Evolutionary conservation across 2,797 vertebrate species (phyloP), one percentile per base, ranked within the genome.

Genomic region (Sebastes glaucus): DNA sequence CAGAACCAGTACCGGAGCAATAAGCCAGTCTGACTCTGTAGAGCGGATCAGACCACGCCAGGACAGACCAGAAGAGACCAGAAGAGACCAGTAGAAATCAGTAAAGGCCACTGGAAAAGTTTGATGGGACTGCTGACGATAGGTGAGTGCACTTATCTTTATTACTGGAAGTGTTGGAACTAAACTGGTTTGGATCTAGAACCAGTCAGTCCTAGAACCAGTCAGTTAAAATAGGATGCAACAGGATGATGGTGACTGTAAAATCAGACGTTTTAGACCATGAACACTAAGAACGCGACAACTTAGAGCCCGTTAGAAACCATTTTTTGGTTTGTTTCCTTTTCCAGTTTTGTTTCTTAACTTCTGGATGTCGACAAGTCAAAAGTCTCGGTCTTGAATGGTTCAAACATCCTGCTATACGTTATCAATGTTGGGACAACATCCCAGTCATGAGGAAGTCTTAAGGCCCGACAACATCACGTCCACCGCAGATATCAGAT

Each of bases 51-150:
- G 18, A 77, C 70, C 63, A 32, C 66, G 23, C 73, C 78, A 52
- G 56, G 49, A 52, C 56, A 42, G 77, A 88, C 82, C 79, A 73
- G 82, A 69, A 46, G 38, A 42, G 78, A 88, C 82, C 80, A 73
- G 82, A 69, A 42, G 38, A 89, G 85, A 85, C 81, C 80, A 81
- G 77, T 30, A 74, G 68, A 85, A 72, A 81, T 46, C 89, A 78
- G 89, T 46, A 75, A 70, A 85, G 82, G 80, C 82, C 69, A 25
- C 76, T 79, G 89, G 91, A 91, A 92, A 86, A 93, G 91, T 93
- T 94, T 92, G 92, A 94, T 94, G 93, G 93, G 93, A 85, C 88
- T 90, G 87, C 87, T 87, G 92, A 89, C 87, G 49, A 87, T 81
- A 90, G 93, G 93, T 94, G 49, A 90, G 92, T 80, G 20, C 6